Evolutionary conservation across 2,113 vertebrate genomes (phyloP).

Genomic region (cattle (Bos taurus)): DNA sequence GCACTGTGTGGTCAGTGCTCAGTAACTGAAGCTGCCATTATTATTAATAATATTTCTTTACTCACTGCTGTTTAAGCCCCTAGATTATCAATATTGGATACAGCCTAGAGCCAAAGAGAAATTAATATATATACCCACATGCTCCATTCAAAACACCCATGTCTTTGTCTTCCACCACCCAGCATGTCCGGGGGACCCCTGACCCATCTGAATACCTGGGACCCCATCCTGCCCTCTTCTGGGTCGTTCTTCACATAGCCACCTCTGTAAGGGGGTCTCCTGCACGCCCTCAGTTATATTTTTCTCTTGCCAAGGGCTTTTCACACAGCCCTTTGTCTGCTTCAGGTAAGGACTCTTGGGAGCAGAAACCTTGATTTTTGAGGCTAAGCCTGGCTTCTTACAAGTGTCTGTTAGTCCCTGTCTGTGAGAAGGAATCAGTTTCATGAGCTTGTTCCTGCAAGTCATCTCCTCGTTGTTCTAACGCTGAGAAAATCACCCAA

Average conservation of each 20-base stretch:
- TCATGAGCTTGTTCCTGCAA: not conserved
- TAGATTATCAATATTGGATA: not conserved
- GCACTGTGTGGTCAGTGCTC: fast-evolving
- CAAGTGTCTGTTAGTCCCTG: not conserved
- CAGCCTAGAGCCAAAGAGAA: not conserved
- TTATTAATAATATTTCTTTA: not conserved
- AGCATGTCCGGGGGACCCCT: fast-evolving
- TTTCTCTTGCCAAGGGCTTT: not conserved
- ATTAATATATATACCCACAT: not conserved
- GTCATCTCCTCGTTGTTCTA: not conserved
- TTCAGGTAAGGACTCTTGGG: not conserved
- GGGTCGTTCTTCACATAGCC: not conserved
- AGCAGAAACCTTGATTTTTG: not conserved
- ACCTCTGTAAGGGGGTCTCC: not conserved
- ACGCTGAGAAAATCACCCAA: not conserved
- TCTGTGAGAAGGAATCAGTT: fast-evolving
- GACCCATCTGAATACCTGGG: too few relatives aligned
- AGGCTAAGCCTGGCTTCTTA: not conserved
- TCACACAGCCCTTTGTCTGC: not conserved
- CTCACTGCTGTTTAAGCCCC: not conserved
- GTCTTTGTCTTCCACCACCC: fast-evolving
- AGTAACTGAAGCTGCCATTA: fast-evolving
- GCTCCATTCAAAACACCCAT: not conserved
- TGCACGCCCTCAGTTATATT: fast-evolving
- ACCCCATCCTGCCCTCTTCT: not conserved